Conservation (phyloP, 2,888 invertebrate genomes). For the Andrena hattorfiana region DNA sequence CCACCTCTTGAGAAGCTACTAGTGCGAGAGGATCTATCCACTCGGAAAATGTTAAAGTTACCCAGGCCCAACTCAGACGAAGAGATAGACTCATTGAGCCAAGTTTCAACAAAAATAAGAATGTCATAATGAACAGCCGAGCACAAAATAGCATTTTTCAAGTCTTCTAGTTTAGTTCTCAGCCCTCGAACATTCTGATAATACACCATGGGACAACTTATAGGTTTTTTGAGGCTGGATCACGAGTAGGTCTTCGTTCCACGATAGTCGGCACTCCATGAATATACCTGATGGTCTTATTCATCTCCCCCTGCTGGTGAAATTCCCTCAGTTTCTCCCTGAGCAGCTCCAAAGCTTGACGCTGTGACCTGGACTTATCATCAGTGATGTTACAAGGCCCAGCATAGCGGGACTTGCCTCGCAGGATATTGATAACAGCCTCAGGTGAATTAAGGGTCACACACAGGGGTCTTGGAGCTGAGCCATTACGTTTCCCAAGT, state of each 20-base stretch:
- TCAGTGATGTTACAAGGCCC: too few species aligned
- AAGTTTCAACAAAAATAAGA: not conserved
- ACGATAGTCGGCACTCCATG: not conserved
- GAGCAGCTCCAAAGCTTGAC: not conserved
- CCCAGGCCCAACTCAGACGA: not conserved
- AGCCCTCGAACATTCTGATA: constrained; percentile 1
- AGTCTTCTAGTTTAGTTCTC: not conserved
- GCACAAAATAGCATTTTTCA: not conserved
- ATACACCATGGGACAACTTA: not conserved
- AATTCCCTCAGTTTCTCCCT: not conserved
- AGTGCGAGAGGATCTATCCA: constrained; percentile 1
- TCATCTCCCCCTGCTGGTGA: not conserved
- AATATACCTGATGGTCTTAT: not conserved
- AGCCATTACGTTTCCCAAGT: too few species aligned
- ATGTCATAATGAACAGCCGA: not conserved
- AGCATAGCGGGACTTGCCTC: too few species aligned
- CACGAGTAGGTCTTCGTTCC: not conserved
- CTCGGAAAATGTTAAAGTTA: not conserved
- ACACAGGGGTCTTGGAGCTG: not conserved
- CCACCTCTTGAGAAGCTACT: not conserved
- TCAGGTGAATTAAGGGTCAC: not conserved
- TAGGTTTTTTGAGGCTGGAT: not conserved
- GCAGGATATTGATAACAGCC: too few species aligned
- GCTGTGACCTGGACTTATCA: too few species aligned
- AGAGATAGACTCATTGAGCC: not conserved